Evolutionary conservation across 37 sponge, comb jelly and placozoan species (phyloP), one percentile per base, ranked within the genome.

Genomic region (Chondrilla cf. caribensis): DNA sequence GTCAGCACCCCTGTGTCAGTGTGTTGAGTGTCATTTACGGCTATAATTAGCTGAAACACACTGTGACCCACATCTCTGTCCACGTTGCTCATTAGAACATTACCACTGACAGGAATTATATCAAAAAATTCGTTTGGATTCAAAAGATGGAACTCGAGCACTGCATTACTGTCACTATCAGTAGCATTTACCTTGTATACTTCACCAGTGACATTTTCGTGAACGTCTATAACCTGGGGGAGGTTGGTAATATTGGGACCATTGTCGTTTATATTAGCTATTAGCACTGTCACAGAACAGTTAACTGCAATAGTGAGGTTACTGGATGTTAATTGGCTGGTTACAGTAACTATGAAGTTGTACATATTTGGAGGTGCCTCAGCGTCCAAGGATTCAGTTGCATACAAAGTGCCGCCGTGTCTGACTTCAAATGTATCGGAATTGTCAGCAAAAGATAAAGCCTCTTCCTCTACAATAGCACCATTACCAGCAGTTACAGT

Each of bases 21-120:
- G 14, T 25, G 25, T 31, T 39, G 2, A 24, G 24, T 67, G 38
- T 87, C 88, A 51, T 24, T 58, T 24, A 83, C 88, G 9, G 25
- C 25, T 19, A 87, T 64, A 1, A 54, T 21, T 11, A 87, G 26
- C 0, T 18, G 43, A 68, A 82, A 62, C 1, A 5, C 29, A 38
- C 19, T 54, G n/a, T 58, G 43, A 5, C 44, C 44, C 4, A 42
- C 58, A 65, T 87, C 88, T 37, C 88, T 42, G 47, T 87, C 83
- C 0, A 83, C 11, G 2, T 83, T 24, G 15, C 54, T 42, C 7
- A 36, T 19, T 31, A 73, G 70, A 55, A 47, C 41, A 2, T 68
- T 64, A 17, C 83, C 83, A 24, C n/a, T 83, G 0, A 1, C 25
- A 17, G 36, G 21, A 40, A 58, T 65, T 41, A 87, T 70, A 26